Evolutionary conservation across 1,140 invertebrate genomes (phyloP).

Genomic region (Vollenhovia emeryi): DNA sequence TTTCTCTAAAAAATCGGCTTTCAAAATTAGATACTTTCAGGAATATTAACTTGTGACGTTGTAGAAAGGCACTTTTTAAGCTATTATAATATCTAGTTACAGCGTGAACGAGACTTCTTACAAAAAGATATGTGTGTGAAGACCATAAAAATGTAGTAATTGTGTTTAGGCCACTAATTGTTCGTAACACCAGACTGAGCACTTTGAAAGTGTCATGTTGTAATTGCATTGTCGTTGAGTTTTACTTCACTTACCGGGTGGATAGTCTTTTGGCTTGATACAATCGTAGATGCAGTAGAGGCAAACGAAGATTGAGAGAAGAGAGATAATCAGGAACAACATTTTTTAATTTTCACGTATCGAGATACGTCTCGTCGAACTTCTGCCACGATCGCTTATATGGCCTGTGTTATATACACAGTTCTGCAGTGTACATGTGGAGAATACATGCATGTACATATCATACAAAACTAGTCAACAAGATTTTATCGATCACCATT

Average conservation of each 20-base stretch:
- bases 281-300: conserved; percentile 72
- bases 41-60: not conserved
- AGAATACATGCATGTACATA: not conserved
- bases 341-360: conserved; percentile 66
- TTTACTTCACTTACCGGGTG: conserved; percentile 76
- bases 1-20: not conserved
- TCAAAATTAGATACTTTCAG: not conserved
- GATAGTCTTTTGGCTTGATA: conserved; percentile 78
- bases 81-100: not conserved
- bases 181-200: not conserved
- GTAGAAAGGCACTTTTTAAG: not conserved
- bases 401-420: not conserved
- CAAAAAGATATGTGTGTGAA: not conserved
- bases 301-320: conserved; percentile 58
- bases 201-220: not conserved
- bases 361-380: not conserved
- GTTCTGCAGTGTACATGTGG: too few species aligned
- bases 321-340: conserved; percentile 56
- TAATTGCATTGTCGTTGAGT: not conserved
- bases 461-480: not conserved
- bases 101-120: not conserved
- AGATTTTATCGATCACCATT: conserved; percentile 64
- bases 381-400: conserved; percentile 14
- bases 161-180: not conserved
- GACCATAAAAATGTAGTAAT: not conserved